Base-by-base conservation (phyloP, 1,140 invertebrate species). In the Hycleus phaleratus region DNA sequence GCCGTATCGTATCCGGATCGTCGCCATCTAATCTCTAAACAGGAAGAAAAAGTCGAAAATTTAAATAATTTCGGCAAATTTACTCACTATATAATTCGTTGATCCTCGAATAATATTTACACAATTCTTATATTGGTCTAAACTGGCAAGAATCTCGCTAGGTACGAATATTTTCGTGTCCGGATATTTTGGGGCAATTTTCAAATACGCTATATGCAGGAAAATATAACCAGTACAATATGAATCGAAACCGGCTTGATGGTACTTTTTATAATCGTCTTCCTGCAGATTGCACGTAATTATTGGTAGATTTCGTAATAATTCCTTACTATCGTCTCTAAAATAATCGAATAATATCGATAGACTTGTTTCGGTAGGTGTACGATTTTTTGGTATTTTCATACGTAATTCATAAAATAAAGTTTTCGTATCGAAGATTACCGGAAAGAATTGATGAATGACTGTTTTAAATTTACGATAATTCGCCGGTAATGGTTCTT, bases 181-280 rank as follows among this genome's bases (percentile, higher is more conserved):
- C 62, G 47, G 68, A 67, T 56, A 68, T 56, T 65, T 61, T 12
- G 73, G 69, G 12, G 71, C 56, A 24, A 75, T 70, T 50, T 76
- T 71, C 25, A 79, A 52, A 68, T 82, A 76, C 53, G 75, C 75
- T 60, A 84, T 67, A 66, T 75, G 74, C 38, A 85, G 71, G 67
- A 84, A 85, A 74, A 83, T 77, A 62, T 73, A 84, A 68, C 87
- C 88, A 60, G 85, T 78, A 64, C 81, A 83, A 70, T 79, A 88
- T 0, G 87, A 82, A 74, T 91, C 88, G 81, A 82, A 90, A 0
- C 85, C 86, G 10, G 88, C 87, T 68, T 87, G 80, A 66, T 91
- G 88, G 61, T 80, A 83, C 9, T 69, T 53, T 11, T 40, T 60
- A 25, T 47, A 53, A 24, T 47, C 46, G 9, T 64, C 45, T 43